Conservation (phyloP, 1,140 invertebrate species). For the Drosophila albomicans region DNA sequence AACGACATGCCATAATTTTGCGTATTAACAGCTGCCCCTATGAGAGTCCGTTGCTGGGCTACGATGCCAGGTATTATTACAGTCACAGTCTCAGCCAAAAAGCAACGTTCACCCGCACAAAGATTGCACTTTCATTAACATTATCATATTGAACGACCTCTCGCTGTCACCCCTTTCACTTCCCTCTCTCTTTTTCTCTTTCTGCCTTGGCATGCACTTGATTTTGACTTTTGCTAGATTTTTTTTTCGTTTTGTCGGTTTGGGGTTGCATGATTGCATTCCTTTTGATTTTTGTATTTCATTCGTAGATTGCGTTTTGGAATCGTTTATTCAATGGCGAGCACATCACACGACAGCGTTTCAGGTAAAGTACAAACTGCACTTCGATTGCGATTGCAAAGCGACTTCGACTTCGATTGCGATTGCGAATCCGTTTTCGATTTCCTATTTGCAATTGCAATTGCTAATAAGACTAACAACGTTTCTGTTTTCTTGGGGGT, state of each 20-base stretch:
- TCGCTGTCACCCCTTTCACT: conserved; percentile 13
- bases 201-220: conserved; percentile 59
- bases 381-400: not conserved
- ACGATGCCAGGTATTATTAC: conserved; percentile 85
- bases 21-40: conserved; percentile 84
- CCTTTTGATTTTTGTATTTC: conserved; percentile 47
- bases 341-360: conserved; percentile 72
- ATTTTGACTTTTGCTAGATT: conserved; percentile 63
- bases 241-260: conserved; percentile 18
- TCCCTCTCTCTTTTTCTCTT: conserved; percentile 23
- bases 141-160: conserved; percentile 67
- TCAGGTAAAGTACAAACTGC: conserved; percentile 65
- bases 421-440: conserved; percentile 9
- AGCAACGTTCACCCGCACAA: conserved; percentile 22
- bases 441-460: conserved; percentile 31
- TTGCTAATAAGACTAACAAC: conserved; percentile 70
- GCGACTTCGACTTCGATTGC: not conserved
- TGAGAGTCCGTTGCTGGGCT: conserved; percentile 86
- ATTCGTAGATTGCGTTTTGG: conserved; percentile 83
- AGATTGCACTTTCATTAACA: conserved; percentile 74
- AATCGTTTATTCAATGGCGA: conserved; percentile 84
- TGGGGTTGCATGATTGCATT: conserved; percentile 32
- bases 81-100: conserved; percentile 21
- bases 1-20: conserved; percentile 69
- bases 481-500: conserved; percentile 37